Conservation (phyloP, 2,888 invertebrate genomes). For the Tinea pellionella region DNA sequence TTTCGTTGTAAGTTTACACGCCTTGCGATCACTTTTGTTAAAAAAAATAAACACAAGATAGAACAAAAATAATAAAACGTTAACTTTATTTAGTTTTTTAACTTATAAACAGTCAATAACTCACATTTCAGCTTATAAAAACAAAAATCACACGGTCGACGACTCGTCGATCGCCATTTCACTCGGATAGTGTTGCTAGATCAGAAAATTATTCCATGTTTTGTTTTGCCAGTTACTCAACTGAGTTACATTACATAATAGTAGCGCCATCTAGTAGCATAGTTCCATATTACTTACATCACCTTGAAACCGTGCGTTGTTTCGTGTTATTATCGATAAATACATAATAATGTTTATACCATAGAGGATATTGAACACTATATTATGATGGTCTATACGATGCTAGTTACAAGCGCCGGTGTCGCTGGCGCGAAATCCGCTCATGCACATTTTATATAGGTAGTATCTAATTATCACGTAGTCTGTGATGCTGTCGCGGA, state of each 20-base stretch:
- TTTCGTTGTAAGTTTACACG: constrained; percentile 61
- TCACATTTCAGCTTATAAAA: constrained; percentile 53
- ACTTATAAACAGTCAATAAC: constrained; percentile 52
- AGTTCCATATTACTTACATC: no score
- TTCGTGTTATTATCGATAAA: no score
- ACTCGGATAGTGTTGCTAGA: background rate
- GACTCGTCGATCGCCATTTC: constrained; percentile 2
- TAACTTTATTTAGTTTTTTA: constrained; percentile 46
- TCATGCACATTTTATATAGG: no score
- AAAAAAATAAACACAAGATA: constrained; percentile 36
- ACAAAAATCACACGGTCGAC: constrained; percentile 34
- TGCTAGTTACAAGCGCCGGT: no score
- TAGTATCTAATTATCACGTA: no score
- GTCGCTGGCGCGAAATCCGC: no score
- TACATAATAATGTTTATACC: no score
- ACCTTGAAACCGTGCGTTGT: no score
- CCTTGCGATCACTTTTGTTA: constrained; percentile 32
- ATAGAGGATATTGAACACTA: no score
- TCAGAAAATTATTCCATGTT: background rate
- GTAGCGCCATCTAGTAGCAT: background rate
- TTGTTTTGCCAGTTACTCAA: background rate
- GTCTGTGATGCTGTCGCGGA: no score
- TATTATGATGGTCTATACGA: no score
- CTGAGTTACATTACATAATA: background rate
- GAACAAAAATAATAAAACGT: constrained; percentile 34